Evolutionary conservation across 64 coral and sea anemone species (phyloP), one percentile per base, ranked within the genome.

Genomic region (Astreopora myriophthalma): DNA sequence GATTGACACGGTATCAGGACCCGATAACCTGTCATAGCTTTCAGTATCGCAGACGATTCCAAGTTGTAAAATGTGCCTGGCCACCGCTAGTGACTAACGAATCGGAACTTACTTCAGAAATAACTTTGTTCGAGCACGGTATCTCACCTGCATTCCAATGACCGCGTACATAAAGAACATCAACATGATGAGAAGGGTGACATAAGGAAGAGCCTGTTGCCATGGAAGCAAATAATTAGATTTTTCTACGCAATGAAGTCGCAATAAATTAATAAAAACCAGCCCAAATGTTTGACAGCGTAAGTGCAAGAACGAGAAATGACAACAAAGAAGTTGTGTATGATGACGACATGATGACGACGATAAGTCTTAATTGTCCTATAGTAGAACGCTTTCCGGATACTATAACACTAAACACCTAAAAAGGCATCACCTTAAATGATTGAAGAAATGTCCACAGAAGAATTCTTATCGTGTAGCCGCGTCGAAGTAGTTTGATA

Each of bases 381-480:
- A 6, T 4, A 46, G 8, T 14, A 55, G 17, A 55, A 55, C 51
- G 12, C 6, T 23, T 11, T 76, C 22, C 39, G 7, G 3, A 17
- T 6, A 19, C 22, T 22, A 13, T 34, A 81, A 61, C 1, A 34
- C 32, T 19, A 65, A 2, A 2, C 14, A 48, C 12, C 0, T 1
- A 37, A n/a, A 65, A 64, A 26, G 0, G 1, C 32, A 3, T 72
- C 48, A 99, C 97, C 97, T 99, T 99, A 79, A 99, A 99, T 19
- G 97, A 99, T 73, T 99, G 97, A 6, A 99, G 94, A 62, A 99
- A 99, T 27, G 97, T 99, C 97, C 97, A 99, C 2, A 99, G 52
- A 14, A 99, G 36, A 42, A 99, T 99, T 25, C 97, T 89, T 46
- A 99, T 99, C 0, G 97, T 99, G 42, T 99, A 96, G 71, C 97